Conservation (phyloP, 2,797 vertebrate genomes). For the Crenuchus spilurus region DNA sequence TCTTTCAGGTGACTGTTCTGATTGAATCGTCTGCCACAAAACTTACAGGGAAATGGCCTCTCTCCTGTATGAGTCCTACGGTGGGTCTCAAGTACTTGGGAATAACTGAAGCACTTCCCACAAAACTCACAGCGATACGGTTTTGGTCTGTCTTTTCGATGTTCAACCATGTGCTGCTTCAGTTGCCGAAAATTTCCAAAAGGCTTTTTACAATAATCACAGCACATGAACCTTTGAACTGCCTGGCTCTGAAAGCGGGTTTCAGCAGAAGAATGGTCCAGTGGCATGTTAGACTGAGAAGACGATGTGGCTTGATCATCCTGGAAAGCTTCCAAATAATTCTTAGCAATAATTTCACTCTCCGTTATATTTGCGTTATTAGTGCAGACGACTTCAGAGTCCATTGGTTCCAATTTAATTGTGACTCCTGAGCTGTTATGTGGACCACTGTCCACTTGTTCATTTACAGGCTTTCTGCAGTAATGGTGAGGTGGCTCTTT, state of each 20-base stretch:
- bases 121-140: slow-evolving; percentile 40
- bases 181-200: slow-evolving; percentile 13
- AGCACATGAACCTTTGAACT: not conserved
- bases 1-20: slow-evolving; percentile 32
- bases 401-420: slow-evolving; percentile 22
- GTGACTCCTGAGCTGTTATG: not conserved
- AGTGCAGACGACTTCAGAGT: not conserved
- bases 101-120: slow-evolving; percentile 35
- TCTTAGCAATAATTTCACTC: not conserved
- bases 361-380: not conserved
- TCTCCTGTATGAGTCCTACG: slow-evolving; percentile 44
- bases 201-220: slow-evolving; percentile 32
- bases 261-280: not conserved
- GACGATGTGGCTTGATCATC: not conserved
- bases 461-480: not conserved
- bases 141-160: slow-evolving; percentile 34
- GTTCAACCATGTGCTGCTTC: slow-evolving; percentile 28
- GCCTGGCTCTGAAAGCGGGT: not conserved
- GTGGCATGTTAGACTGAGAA: not conserved
- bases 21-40: slow-evolving; percentile 35
- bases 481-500: not conserved
- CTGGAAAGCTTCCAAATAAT: not conserved
- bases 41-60: slow-evolving; percentile 34
- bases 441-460: not conserved
- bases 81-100: slow-evolving; percentile 44